Evolutionary conservation across 2,797 vertebrate genomes (phyloP), one percentile per base, ranked within the genome.

Genomic region (Enteromius radiatus): DNA sequence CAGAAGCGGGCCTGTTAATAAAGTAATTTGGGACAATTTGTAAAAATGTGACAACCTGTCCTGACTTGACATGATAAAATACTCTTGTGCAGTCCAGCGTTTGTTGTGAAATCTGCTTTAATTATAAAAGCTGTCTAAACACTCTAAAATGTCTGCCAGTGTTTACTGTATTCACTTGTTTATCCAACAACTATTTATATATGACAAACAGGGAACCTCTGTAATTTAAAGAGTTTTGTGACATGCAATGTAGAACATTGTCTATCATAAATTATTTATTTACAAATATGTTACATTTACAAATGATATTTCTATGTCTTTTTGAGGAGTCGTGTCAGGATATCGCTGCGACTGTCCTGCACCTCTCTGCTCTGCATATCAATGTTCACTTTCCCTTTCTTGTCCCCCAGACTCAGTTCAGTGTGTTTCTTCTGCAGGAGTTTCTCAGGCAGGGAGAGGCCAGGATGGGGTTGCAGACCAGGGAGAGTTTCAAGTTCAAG

Each of bases 401-500:
- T 21, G 64, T 76, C 64, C 74, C 64, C 74, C 49, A 63, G 41
- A 69, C 52, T 70, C 26, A 21, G 33, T 59, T 65, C 61, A 38
- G 5, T 74, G 49, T 76, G n/a, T 56, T 54, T 80, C 47, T 69
- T 52, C 49, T 76, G 78, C 61, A 49, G 64, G 63, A 77, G 54
- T 12, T 64, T 80, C 65, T 56, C 33, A 36, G 45, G 63, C 74
- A 64, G 59, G 36, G 56, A 81, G 83, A 81, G 84, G 78, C 80
- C 80, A 82, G 67, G 31, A 75, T 64, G 82, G 80, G 80, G 70
- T 81, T 74, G 74, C 38, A n/a, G 59, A 75, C 61, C 59, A 76
- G 49, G 17, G 61, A 83, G 54, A 59, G 59, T 84, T 87, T 85
- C 56, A 83, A 86, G 88, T 87, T 83, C 88, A 88, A 87, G 83